Conservation (phyloP, 2,888 invertebrate species). For the Campopleginae sp. region DNA sequence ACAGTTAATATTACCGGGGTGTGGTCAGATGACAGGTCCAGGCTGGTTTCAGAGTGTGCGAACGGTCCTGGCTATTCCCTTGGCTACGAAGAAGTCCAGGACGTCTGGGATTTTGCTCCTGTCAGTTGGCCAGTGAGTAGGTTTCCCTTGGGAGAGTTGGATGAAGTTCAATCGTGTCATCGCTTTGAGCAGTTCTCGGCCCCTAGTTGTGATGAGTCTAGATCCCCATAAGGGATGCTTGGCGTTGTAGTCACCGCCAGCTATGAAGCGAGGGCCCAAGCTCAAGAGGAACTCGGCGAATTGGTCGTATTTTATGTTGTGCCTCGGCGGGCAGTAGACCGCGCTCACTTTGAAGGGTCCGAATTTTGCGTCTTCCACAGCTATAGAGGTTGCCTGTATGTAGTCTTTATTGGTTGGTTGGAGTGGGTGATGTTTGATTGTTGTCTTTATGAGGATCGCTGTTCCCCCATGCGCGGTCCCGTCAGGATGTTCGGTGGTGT, state of each 20-base stretch:
- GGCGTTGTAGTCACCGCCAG: conserved; percentile 68
- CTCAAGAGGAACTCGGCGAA: conserved; percentile 63
- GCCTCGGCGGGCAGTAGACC: conserved; percentile 71
- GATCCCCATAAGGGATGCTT: conserved; percentile 71
- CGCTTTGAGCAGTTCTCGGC: conserved; percentile 46
- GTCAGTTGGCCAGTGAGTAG: conserved; percentile 72
- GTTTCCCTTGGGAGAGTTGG: conserved; percentile 65
- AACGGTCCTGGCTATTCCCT: conserved; percentile 62
- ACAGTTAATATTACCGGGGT: conserved; percentile 66
- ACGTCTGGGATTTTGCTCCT: conserved; percentile 70
- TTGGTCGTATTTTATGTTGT: conserved; percentile 66
- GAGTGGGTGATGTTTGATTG: conserved; percentile 63
- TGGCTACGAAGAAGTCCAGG: conserved; percentile 71
- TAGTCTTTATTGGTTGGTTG: conserved; percentile 43
- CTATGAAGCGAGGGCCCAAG: conserved; percentile 65
- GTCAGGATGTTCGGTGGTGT: conserved; percentile 56
- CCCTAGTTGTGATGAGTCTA: conserved; percentile 61
- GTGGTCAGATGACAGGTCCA: conserved; percentile 72
- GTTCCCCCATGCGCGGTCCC: conserved; percentile 65
- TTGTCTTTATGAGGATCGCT: conserved; percentile 64
- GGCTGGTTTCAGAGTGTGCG: conserved; percentile 53
- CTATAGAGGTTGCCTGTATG: conserved; percentile 65
- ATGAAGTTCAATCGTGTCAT: conserved; percentile 29
- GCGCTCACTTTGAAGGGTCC: conserved; percentile 63
- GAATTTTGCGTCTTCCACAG: conserved; percentile 35